Evolutionary conservation across 2,888 invertebrate genomes (phyloP), one percentile per base, ranked within the genome.

Genomic region (Penaeus monodon): DNA sequence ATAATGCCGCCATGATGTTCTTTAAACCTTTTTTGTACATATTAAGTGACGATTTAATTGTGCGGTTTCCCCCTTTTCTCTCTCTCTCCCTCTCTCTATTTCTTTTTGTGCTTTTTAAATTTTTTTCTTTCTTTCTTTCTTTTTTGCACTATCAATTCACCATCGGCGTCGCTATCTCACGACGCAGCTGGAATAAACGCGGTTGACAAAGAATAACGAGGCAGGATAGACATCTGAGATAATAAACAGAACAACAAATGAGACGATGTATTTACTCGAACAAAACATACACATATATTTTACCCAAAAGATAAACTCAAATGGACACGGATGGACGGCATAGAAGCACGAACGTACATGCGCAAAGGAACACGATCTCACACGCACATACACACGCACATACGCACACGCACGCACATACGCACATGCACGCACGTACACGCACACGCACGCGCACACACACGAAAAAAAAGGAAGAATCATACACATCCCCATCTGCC

Each of bases 341-440:
- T 3, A 77, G 38, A 38, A n/a, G 77, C 77, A 77, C 49, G 49
- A 44, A 33, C 38, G 27, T 77, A 63, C 33, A 12, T 80, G 33
- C 29, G 8, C n/a, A 3, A 4, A 33, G 63, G 22, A 63, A 78
- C 44, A 27, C 2, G 29, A 27, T 22, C 27, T 17, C 22, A 17
- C 6, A 64, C 80, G 38, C 66, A 66, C 70, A 81, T 49, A 81
- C 70, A 57, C 81, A 81, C 70, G 57, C 81, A 70, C 70, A 70
- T n/a, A 76, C 38, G 49, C 76, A 76, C 65, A 77, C 83, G 44
- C 77, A 83, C 83, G 44, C 76, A 83, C 74, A 83, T 74, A 76
- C 83, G 76, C 83, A 76, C 83, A 77, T 65, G 76, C 83, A 81
- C 70, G 22, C 80, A 24, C 33, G 6, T 6, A n/a, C 20, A 2